Base-by-base conservation (phyloP, 1,140 invertebrate genomes). In the Drosophila albomicans region DNA sequence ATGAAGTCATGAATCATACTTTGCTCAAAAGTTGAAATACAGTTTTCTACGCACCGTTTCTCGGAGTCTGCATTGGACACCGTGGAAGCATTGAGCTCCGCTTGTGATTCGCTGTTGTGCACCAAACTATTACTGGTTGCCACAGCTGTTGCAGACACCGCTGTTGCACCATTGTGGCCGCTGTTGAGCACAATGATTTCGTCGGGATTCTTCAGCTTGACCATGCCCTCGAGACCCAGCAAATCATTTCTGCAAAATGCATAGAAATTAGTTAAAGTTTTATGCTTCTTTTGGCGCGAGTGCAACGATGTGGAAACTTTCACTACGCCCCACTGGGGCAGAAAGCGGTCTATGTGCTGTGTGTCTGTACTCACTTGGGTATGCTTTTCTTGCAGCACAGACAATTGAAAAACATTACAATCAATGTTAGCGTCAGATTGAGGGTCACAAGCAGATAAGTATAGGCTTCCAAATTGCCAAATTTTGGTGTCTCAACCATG, bases 181-280 rank as follows among this genome's bases (percentile, higher is more conserved):
- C 46, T 81, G 59, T 84, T 93, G 58, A 93, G 91, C 68, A 93
- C 93, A 73, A 93, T 92, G 61, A 94, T 92, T 57, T 94, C 93
- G 79, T 94, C 94, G 11, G 93, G 93, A 84, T 94, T 94, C 82
- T 93, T 94, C 64, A 93, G 86, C 57, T 93, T 94, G 28, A 94
- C 94, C 93, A 94, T 94, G 65, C 94, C 94, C 90, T 94, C 93
- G 77, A 94, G 81, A 45, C 94, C 94, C 59, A 93, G 78, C 76
- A 93, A 91, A 72, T 94, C 94, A 92, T 94, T 93, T 92, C 94
- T 94, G 77, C 46, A 13, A 59, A 61, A 52, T 11, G 71, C 32
- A 54, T 46, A 13, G 64, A 58, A 72, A 25, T 25, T 74, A 64
- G 75, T 48, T 75, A 25, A 25, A 32, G n/a, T 52, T 63, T 11